Conservation (phyloP, 2,113 vertebrate genomes). For the Hymenochirus boettgeri region DNA sequence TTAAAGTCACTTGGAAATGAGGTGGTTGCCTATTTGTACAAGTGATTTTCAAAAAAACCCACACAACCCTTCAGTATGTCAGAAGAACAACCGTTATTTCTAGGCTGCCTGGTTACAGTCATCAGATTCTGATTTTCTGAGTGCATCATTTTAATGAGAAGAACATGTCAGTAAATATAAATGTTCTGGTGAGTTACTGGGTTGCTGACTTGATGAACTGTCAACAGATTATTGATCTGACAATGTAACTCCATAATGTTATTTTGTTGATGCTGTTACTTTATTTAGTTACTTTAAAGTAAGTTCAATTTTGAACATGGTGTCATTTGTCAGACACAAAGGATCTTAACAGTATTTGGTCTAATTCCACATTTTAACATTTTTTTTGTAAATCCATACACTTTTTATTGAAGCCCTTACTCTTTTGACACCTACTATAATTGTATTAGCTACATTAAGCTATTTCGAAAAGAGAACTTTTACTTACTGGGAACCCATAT, state of each 20-base stretch:
- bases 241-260: conserved; percentile 33
- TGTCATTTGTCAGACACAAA: conserved; percentile 25
- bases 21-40: not conserved
- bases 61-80: conserved; percentile 4
- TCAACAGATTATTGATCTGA: conserved; percentile 43
- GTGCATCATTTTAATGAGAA: conserved; percentile 36
- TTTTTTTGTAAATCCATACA: not conserved
- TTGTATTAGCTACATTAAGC: conserved; percentile 8
- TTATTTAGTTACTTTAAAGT: conserved; percentile 34
- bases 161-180: conserved; percentile 35
- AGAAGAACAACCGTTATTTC: conserved; percentile 24
- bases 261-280: conserved; percentile 35
- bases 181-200: conserved; percentile 32
- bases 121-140: conserved; percentile 35
- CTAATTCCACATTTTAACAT: not conserved
- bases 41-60: not conserved
- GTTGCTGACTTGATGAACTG: conserved; percentile 43
- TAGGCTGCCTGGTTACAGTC: conserved; percentile 14
- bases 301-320: conserved; percentile 8
- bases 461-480: too few species aligned
- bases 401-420: not conserved
- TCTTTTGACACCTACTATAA: conserved; percentile 7
- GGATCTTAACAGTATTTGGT: conserved; percentile 17
- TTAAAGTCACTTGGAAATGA: not conserved
- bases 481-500: too few species aligned